Evolutionary conservation across 2,797 vertebrate genomes (phyloP).

Genomic region (Anguilla marmorata): DNA sequence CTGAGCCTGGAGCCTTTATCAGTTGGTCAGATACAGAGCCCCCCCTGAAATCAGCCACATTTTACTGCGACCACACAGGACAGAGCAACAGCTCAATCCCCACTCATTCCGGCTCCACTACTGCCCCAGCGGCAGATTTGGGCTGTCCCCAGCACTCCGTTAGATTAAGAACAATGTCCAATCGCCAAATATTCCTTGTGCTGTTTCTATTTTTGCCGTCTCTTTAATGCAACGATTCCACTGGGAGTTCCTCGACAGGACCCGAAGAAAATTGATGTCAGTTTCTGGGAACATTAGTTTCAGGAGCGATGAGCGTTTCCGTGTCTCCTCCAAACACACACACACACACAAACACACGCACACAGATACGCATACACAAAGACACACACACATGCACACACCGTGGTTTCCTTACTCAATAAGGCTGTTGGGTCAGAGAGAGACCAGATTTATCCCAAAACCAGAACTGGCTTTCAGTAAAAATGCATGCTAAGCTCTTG

Average conservation of each 20-base stretch:
- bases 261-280: background rate
- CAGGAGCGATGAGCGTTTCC: background rate
- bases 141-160: background rate
- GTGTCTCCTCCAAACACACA: background rate
- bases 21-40: background rate
- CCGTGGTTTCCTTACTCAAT: background rate
- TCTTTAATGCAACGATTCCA: slow-evolving; percentile 10
- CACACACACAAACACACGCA: too few relatives aligned
- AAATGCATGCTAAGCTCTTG: background rate
- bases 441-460: background rate
- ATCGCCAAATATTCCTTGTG: background rate
- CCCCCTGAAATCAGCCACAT: background rate
- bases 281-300: background rate
- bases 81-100: background rate
- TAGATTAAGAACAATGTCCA: background rate
- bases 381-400: background rate
- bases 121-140: background rate
- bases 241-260: background rate
- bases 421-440: background rate
- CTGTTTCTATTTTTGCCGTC: background rate
- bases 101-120: background rate
- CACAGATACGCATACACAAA: background rate
- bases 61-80: background rate
- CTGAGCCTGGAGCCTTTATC: background rate
- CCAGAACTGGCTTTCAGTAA: background rate